Evolutionary conservation across 2,797 vertebrate genomes (phyloP).

Genomic region (Sebastes vulpes): DNA sequence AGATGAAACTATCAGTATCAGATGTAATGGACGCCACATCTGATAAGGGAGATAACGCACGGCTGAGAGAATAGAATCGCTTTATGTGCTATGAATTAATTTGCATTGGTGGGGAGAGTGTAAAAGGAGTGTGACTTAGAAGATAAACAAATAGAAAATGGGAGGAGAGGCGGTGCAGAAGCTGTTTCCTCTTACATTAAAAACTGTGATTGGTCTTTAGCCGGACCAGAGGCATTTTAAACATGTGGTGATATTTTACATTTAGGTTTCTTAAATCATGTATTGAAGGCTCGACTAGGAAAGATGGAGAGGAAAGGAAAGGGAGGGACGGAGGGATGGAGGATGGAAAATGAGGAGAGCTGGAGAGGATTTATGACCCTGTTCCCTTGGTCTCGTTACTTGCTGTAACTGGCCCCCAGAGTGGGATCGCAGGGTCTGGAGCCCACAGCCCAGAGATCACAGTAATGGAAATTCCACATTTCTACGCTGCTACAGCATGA

Average conservation of each 20-base stretch:
- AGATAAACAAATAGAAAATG: constrained; percentile 50
- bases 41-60: constrained; percentile 60
- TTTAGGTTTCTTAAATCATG: constrained; percentile 56
- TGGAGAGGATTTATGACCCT: constrained; percentile 83
- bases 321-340: constrained; percentile 32
- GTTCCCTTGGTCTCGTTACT: constrained; percentile 83
- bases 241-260: constrained; percentile 53
- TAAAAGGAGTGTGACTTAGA: constrained; percentile 39
- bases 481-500: constrained; percentile 57
- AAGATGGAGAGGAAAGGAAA: constrained; percentile 39
- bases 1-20: constrained; percentile 58
- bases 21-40: constrained; percentile 71
- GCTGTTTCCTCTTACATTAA: constrained; percentile 48
- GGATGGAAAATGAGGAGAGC: constrained; percentile 63
- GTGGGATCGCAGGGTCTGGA: constrained; percentile 75
- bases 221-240: constrained; percentile 33
- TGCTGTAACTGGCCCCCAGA: constrained; percentile 85
- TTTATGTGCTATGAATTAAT: constrained; percentile 73
- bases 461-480: constrained; percentile 85
- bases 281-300: constrained; percentile 34
- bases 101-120: constrained; percentile 60
- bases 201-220: constrained; percentile 47
- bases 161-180: constrained; percentile 11
- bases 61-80: constrained; percentile 51
- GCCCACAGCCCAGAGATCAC: constrained; percentile 67